Percentiles rank a stretch among this genome's conserved stretches.
phyloP scores from a whole-genome alignment of 1,140 invertebrate species.

The Gerris buenoi region DNA sequence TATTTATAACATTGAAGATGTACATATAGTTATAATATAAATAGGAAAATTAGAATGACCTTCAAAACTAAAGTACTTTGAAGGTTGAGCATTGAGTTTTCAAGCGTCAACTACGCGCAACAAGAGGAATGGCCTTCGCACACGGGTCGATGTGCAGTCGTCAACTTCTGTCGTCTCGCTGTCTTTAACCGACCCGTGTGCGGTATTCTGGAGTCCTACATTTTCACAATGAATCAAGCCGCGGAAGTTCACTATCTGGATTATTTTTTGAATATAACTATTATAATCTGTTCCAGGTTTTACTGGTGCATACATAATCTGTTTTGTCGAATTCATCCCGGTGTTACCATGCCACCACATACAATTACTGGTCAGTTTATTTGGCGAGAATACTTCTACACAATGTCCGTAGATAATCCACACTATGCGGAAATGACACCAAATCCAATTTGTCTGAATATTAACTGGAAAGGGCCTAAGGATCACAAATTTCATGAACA shows the following conservation, averaged over 20 bases:
- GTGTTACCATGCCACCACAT: conserved; percentile 28
- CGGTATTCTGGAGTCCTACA: too few relatives aligned
- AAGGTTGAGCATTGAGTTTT: too few relatives aligned
- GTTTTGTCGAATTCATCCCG: conserved; percentile 38
- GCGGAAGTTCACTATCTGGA: not conserved
- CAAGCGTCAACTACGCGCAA: too few relatives aligned
- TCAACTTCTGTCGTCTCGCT: too few relatives aligned
- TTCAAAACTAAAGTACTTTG: too few relatives aligned
- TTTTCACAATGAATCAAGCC: too few relatives aligned
- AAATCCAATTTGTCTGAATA: conserved; percentile 56
- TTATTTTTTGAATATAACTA: conserved; percentile 6
- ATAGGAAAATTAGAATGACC: too few relatives aligned
- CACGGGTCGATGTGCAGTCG: too few relatives aligned
- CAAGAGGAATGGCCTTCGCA: too few relatives aligned
- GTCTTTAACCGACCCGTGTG: too few relatives aligned
- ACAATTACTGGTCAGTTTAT: conserved; percentile 49
- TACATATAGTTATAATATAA: too few relatives aligned
- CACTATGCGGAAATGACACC: conserved; percentile 49
- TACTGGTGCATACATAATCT: conserved; percentile 47
- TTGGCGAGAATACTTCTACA: conserved; percentile 67
- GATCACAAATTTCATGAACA: conserved; percentile 37
- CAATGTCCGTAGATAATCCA: conserved; percentile 49
- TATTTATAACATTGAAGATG: too few relatives aligned
- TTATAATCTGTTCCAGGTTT: conserved; percentile 31
- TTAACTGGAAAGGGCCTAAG: conserved; percentile 45